These are phyloP conservation scores for Leguminivora glycinivorella DNA, from an alignment of 1,140 invertebrate species.

Conservation along the genomic window DNA sequence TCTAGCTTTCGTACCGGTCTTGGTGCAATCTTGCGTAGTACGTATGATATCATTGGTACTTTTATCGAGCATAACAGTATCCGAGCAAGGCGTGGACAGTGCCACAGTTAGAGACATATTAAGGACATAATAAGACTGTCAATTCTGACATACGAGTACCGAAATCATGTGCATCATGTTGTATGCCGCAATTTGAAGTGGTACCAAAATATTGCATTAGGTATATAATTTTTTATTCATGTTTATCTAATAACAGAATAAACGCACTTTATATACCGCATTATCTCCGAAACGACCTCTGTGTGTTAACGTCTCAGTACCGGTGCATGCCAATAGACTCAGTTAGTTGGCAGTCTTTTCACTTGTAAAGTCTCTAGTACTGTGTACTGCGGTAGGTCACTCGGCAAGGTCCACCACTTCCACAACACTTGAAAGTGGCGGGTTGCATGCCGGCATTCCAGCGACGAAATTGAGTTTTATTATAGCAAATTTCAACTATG, in stretches of 20 bases:
- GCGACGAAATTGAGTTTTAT: constrained; percentile 34
- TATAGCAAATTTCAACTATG: constrained; percentile 7
- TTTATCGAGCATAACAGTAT: constrained; percentile 19
- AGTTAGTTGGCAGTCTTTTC: background rate
- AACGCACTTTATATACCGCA: no score
- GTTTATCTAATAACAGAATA: no score
- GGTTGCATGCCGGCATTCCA: constrained; percentile 36
- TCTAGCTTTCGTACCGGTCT: constrained; percentile 28
- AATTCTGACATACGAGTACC: background rate
- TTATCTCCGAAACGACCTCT: no score
- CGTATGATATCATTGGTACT: constrained; percentile 27
- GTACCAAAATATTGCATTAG: no score
- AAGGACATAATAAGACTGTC: background rate
- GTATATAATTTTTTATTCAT: no score
- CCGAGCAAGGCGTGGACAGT: constrained; percentile 16
- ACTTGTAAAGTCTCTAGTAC: background rate
- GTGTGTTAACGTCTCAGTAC: no score
- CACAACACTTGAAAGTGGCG: constrained; percentile 56
- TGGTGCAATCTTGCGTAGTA: constrained; percentile 25
- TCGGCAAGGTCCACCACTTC: constrained; percentile 57
- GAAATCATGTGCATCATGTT: background rate
- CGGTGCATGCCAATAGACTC: no score
- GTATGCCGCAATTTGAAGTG: no score
- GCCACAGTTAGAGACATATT: background rate
- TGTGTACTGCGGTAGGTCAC: constrained; percentile 23